These are phyloP conservation scores for Sinocyclocheilus grahami DNA, from an alignment of 2,113 vertebrate species.

Conservation along the genomic window DNA sequence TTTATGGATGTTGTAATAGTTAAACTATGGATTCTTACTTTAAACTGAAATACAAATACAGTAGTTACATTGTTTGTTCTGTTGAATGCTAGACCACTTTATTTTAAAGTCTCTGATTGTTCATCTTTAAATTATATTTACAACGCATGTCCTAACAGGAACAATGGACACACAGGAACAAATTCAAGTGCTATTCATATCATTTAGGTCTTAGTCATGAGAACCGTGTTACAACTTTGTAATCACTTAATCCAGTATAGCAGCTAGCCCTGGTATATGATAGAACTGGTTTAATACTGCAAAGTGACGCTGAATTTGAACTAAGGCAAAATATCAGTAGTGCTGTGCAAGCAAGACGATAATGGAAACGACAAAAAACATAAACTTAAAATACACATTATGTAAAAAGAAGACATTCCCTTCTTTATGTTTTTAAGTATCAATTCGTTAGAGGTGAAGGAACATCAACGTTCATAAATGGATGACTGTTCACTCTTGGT, in stretches of 20 bases:
- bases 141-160: constrained; percentile 60
- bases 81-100: constrained; percentile 56
- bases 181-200: constrained; percentile 64
- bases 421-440: constrained; percentile 38
- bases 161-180: constrained; percentile 48
- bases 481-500: not conserved
- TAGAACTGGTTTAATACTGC: constrained; percentile 48
- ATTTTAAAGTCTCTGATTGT: constrained; percentile 61
- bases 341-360: constrained; percentile 70
- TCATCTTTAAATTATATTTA: constrained; percentile 65
- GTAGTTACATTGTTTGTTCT: constrained; percentile 65
- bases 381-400: constrained; percentile 67
- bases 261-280: constrained; percentile 35
- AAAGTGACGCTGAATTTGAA: constrained; percentile 57
- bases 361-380: constrained; percentile 64
- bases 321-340: constrained; percentile 70
- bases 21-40: constrained; percentile 49
- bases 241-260: constrained; percentile 42
- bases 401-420: constrained; percentile 48
- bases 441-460: not conserved
- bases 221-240: constrained; percentile 54
- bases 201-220: constrained; percentile 51
- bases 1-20: constrained; percentile 12
- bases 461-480: not conserved
- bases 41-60: constrained; percentile 68